Percentiles rank a stretch among this genome's conserved stretches.
Evolutionary conservation across 2,888 invertebrate species (phyloP).

Genomic region (Erpobdella octoculata): DNA sequence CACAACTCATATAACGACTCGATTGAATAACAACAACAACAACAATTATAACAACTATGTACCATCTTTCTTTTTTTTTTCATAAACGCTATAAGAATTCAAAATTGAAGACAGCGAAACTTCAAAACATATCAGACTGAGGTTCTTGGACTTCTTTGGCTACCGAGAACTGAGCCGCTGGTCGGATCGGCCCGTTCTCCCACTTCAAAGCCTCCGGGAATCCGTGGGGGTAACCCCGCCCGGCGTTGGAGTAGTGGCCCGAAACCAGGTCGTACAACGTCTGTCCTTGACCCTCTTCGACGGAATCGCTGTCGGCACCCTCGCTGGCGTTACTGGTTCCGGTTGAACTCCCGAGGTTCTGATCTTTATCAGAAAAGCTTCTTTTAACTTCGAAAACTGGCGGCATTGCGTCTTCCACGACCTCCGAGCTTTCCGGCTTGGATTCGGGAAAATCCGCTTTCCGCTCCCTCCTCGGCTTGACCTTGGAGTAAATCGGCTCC

Average conservation of each 20-base stretch:
- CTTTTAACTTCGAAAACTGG: background rate
- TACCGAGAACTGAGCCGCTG: background rate
- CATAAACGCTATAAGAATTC: background rate
- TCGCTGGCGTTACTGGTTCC: background rate
- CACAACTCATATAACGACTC: too few species aligned
- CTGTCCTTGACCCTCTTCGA: constrained; percentile 6
- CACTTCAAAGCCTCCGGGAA: background rate
- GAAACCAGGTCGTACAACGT: constrained; percentile 2
- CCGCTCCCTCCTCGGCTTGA: background rate
- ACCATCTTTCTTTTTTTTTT: too few species aligned
- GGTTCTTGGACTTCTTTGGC: background rate
- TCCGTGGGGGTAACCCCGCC: constrained; percentile 27
- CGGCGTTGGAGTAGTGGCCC: constrained; percentile 22
- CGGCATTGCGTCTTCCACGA: background rate
- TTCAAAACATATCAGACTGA: background rate
- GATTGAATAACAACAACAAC: too few species aligned
- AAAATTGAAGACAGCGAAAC: background rate
- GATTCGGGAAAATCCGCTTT: background rate
- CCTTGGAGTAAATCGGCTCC: constrained; percentile 1
- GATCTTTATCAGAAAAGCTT: background rate
- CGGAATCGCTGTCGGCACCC: background rate
- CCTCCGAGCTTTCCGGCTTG: background rate
- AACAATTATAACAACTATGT: too few species aligned
- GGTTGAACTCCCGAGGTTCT: background rate
- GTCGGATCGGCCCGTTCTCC: background rate